Evolutionary conservation across 1,140 invertebrate species (phyloP), one percentile per base, ranked within the genome.

Genomic region (Epicauta chinensis): DNA sequence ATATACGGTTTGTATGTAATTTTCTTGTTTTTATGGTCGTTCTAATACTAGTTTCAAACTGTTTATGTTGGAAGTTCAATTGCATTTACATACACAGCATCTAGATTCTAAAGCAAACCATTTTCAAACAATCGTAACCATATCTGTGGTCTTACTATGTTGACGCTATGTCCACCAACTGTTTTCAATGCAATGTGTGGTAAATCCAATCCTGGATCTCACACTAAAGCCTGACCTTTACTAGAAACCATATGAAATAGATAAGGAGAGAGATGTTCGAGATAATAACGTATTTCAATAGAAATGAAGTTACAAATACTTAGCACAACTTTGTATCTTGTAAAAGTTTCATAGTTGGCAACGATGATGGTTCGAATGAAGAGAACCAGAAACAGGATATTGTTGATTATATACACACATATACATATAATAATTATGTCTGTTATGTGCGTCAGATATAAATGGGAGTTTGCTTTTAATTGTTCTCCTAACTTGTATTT

Each of bases 151-250:
- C 39, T 3, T 16, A 40, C 32, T 50, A 23, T 35, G 38, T 40
- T 29, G n/a, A 40, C 23, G 23, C 7, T n/a, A n/a, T n/a, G n/a
- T n/a, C n/a, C n/a, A n/a, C n/a, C n/a, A 23, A 23, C 23, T 7
- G 23, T 23, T 23, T 23, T 23, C 2, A 2, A 23, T 23, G 23
- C 7, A 40, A 37, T 37, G 35, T 15, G 37, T 40, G 46, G 46
- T 41, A 50, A 50, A 50, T 50, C 40, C 47, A 50, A 50, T 50
- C 38, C 35, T 14, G 47, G 23, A 50, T 40, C 40, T 50, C 40
- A 37, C 37, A 35, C 29, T n/a, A 50, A 38, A 40, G 31, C 39
- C 47, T 50, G 47, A 50, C 47, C 47, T 41, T 37, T 3, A 23
- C 23, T 23, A 23, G 4, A 23, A 23, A 23, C 23, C n/a, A 7